phyloP scores from a whole-genome alignment of 2,888 invertebrate genomes.

The Eilema griseolum region DNA sequence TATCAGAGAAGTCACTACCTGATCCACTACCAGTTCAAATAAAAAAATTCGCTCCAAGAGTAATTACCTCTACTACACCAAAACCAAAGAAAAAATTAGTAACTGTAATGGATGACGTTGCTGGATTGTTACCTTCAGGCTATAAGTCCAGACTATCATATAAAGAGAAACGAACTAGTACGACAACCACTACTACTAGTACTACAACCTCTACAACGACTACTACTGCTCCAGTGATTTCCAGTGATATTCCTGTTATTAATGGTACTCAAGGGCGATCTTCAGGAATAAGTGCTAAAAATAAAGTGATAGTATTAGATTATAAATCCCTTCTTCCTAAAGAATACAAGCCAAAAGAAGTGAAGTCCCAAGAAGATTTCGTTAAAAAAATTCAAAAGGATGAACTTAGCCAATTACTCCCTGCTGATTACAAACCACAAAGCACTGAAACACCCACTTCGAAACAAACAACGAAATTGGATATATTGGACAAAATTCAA shows the following conservation, averaged over 20 bases:
- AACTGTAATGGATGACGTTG: constrained; percentile 87
- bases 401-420: constrained; percentile 88
- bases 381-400: constrained; percentile 84
- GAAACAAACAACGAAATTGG: constrained; percentile 67
- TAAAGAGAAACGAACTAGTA: constrained; percentile 86
- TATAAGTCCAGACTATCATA: constrained; percentile 86
- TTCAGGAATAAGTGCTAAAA: constrained; percentile 86
- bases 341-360: constrained; percentile 83
- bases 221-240: constrained; percentile 52
- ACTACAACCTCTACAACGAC: constrained; percentile 62
- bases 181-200: constrained; percentile 73
- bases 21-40: constrained; percentile 88
- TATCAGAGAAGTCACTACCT: constrained; percentile 85
- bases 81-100: constrained; percentile 82
- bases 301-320: constrained; percentile 86
- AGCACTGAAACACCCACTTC: constrained; percentile 63
- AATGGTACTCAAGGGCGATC: constrained; percentile 83
- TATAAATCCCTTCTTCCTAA: constrained; percentile 85
- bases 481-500: constrained; percentile 66
- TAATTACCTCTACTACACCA: constrained; percentile 76
- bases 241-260: constrained; percentile 62
- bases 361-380: constrained; percentile 72
- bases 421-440: constrained; percentile 88
- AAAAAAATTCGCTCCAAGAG: constrained; percentile 88
- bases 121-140: constrained; percentile 88